Evolutionary conservation across 2,888 invertebrate genomes (phyloP).

Genomic region (Polyommatus icarus): DNA sequence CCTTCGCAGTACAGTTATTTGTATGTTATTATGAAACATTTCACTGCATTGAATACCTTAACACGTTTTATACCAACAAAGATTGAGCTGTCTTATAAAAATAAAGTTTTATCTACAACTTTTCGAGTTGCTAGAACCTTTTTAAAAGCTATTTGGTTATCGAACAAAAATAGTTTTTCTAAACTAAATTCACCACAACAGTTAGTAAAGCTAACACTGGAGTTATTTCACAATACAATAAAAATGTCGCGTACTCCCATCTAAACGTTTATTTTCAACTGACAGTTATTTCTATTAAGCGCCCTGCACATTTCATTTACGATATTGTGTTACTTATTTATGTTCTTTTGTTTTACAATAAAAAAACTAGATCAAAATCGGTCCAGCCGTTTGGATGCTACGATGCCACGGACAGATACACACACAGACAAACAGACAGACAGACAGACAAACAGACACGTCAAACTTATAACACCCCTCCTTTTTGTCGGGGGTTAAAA

Average conservation of each 20-base stretch:
- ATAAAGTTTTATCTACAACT: neutral
- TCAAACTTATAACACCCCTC: too few species aligned
- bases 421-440: too few species aligned
- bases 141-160: neutral
- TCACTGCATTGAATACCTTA: too few species aligned
- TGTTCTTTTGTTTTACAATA: neutral
- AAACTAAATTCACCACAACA: neutral
- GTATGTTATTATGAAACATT: too few species aligned
- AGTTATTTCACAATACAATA: slow-evolving; percentile 3
- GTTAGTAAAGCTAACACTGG: neutral
- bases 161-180: too few species aligned
- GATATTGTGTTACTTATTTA: neutral
- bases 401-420: too few species aligned
- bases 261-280: slow-evolving; percentile 17
- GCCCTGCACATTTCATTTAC: slow-evolving; percentile 19
- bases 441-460: too few species aligned
- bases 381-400: too few species aligned
- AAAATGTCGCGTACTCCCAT: slow-evolving; percentile 7
- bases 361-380: neutral
- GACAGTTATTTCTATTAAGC: slow-evolving; percentile 19
- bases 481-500: too few species aligned
- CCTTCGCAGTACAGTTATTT: too few species aligned
- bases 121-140: neutral
- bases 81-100: too few species aligned
- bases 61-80: too few species aligned